These are phyloP conservation scores for Takifugu flavidus DNA, from an alignment of 2,113 vertebrate species.

Conservation along the genomic window DNA sequence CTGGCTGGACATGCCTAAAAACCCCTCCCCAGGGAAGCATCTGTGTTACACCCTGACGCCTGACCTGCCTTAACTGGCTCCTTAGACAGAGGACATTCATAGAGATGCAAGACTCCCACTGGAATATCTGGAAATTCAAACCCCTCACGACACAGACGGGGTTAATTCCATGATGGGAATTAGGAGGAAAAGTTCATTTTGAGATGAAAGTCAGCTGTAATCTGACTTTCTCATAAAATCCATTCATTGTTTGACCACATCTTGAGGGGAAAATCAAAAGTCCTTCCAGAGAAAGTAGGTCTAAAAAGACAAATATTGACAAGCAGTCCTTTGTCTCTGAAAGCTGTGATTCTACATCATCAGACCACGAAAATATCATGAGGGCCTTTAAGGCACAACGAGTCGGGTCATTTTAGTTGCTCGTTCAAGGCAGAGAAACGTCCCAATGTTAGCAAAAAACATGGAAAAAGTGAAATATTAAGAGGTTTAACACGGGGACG, in stretches of 20 bases:
- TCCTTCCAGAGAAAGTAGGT: not conserved
- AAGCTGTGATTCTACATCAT: slow-evolving; percentile 9
- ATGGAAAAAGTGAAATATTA: too few species aligned
- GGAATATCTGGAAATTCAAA: not conserved
- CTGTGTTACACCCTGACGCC: too few species aligned
- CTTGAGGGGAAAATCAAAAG: slow-evolving; percentile 20
- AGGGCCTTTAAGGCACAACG: slow-evolving; percentile 6
- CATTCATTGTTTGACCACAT: slow-evolving; percentile 15
- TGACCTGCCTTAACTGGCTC: too few species aligned
- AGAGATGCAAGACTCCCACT: not conserved
- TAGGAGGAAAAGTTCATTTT: slow-evolving; percentile 1
- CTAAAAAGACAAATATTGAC: not conserved
- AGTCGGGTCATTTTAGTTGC: slow-evolving; percentile 7
- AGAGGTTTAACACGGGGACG: too few species aligned
- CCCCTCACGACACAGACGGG: not conserved
- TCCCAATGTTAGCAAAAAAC: too few species aligned
- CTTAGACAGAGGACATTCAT: too few species aligned
- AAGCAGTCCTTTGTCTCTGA: slow-evolving; percentile 9
- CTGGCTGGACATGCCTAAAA: too few species aligned
- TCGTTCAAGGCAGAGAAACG: too few species aligned
- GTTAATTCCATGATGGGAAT: slow-evolving; percentile 13
- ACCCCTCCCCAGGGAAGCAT: too few species aligned
- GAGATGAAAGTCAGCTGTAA: slow-evolving; percentile 17
- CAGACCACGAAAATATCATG: not conserved
- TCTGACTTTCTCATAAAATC: slow-evolving; percentile 16